These are phyloP conservation scores for Stenodema calcarata DNA, from an alignment of 2,888 invertebrate species.

Conservation along the genomic window DNA sequence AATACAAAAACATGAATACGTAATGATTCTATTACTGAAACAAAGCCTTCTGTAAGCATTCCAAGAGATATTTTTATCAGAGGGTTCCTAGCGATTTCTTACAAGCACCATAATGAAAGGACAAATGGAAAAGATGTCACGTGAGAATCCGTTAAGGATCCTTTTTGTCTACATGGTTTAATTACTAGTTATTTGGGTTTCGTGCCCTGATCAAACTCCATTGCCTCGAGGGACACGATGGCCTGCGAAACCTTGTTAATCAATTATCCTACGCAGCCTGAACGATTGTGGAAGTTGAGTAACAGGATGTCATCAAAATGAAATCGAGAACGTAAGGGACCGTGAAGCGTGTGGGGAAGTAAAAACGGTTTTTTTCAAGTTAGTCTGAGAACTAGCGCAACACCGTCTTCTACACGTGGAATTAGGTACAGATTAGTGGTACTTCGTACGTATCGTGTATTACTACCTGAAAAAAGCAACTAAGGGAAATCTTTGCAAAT, in stretches of 20 bases:
- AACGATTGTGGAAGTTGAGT: constrained; percentile 12
- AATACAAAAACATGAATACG: too few relatives aligned
- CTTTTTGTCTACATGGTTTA: constrained; percentile 4
- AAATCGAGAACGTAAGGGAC: constrained; percentile 36
- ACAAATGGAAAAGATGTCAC: constrained; percentile 3
- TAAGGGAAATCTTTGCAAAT: too few relatives aligned
- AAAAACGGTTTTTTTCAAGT: constrained; percentile 8
- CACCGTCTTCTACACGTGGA: background rate
- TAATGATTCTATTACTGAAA: too few relatives aligned
- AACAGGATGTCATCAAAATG: constrained; percentile 43
- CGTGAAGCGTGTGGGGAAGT: constrained; percentile 30
- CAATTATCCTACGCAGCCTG: constrained; percentile 17
- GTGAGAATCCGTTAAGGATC: background rate
- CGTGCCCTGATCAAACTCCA: background rate
- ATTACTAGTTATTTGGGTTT: background rate
- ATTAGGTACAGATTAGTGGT: background rate
- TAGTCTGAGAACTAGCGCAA: background rate
- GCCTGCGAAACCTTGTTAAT: constrained; percentile 37
- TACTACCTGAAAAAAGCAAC: too few relatives aligned
- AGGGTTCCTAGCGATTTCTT: too few relatives aligned
- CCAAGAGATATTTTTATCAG: too few relatives aligned
- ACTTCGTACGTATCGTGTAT: too few relatives aligned
- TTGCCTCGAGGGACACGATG: background rate
- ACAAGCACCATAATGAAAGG: background rate
- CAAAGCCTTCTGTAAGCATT: too few relatives aligned